phyloP scores from a whole-genome alignment of 92 coral and sea anemone species.

The Phymanthus crucifer region DNA sequence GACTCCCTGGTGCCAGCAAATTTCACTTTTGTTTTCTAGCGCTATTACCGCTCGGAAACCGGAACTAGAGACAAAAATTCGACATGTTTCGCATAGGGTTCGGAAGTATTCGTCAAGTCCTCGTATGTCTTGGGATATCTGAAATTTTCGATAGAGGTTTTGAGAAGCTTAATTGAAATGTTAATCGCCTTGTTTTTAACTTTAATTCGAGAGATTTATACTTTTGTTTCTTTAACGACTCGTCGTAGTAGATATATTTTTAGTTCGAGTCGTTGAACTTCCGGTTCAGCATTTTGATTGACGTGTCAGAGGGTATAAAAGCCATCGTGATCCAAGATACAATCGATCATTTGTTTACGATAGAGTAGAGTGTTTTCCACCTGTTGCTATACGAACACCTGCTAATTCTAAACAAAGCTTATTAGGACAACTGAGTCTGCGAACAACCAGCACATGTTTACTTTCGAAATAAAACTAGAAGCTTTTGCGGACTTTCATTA shows the following conservation, averaged over 20 bases:
- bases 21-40: too few relatives aligned
- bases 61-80: not conserved
- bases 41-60: too few relatives aligned
- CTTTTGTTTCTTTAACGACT: not conserved
- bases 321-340: not conserved
- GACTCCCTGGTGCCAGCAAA: too few relatives aligned
- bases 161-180: not conserved
- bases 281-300: conserved; percentile 5
- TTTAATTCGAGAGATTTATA: not conserved
- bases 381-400: conserved; percentile 2
- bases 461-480: not conserved
- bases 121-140: not conserved
- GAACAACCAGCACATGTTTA: not conserved
- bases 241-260: not conserved
- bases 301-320: not conserved
- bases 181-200: too few relatives aligned
- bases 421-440: not conserved
- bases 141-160: not conserved
- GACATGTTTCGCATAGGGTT: not conserved
- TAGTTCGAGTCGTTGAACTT: not conserved
- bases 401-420: conserved; percentile 1
- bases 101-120: conserved; percentile 9
- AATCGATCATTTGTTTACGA: not conserved
- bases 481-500: not conserved
- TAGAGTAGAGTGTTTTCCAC: not conserved